These are phyloP conservation scores for Peromyscus californicus DNA, from an alignment of 2,113 vertebrate species.

Conservation along the genomic window DNA sequence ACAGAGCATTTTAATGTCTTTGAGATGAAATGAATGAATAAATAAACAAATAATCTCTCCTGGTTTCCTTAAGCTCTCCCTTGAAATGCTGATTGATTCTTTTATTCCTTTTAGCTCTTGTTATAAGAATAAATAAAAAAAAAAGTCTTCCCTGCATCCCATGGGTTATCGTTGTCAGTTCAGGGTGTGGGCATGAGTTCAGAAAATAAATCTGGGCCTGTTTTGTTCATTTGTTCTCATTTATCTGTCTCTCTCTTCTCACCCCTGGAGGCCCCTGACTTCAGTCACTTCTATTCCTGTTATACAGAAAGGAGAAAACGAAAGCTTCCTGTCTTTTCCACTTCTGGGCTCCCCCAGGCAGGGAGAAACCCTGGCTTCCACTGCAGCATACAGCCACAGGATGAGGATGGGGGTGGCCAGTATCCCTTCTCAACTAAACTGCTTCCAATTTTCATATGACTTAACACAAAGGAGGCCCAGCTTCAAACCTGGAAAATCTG, in stretches of 20 bases:
- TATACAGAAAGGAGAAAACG: not conserved
- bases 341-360: not conserved
- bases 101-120: slow-evolving; percentile 73
- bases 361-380: not conserved
- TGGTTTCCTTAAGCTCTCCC: slow-evolving; percentile 67
- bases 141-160: not conserved
- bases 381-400: rapidly evolving
- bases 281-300: not conserved
- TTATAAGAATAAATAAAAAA: slow-evolving; percentile 16
- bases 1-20: slow-evolving; percentile 73
- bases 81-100: slow-evolving; percentile 77
- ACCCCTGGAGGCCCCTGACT: slow-evolving; percentile 5
- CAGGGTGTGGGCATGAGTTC: not conserved
- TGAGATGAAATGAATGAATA: slow-evolving; percentile 80
- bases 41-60: slow-evolving; percentile 80
- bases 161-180: not conserved
- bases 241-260: not conserved
- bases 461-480: not conserved
- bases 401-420: not conserved
- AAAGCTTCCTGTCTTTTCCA: not conserved
- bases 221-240: slow-evolving; percentile 22
- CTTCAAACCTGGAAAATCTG: slow-evolving; percentile 20
- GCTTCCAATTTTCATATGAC: slow-evolving; percentile 24
- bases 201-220: not conserved
- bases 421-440: not conserved